A percentile compares a stretch with the other conserved stretches of the same genome.
These are phyloP conservation scores for Aphaenogaster floridana DNA, from an alignment of 1,140 invertebrate genomes.

Conservation along the genomic window DNA sequence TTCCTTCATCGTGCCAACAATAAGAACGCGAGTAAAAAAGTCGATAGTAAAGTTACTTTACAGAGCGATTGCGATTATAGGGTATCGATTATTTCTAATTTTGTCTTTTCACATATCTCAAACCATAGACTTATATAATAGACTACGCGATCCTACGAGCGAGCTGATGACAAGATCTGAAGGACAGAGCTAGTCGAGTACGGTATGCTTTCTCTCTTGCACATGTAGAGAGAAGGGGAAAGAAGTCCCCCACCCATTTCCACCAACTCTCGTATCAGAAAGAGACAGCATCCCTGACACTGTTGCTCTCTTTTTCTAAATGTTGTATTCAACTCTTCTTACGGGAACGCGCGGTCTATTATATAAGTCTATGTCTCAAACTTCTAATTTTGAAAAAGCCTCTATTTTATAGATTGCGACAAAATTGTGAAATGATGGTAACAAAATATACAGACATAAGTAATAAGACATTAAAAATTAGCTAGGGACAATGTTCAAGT, in stretches of 20 bases:
- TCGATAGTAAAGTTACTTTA: conserved; percentile 18
- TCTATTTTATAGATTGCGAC: background rate
- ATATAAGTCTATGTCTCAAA: background rate
- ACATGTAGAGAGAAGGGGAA: too few relatives aligned
- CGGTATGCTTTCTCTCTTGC: too few relatives aligned
- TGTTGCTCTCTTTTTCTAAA: too few relatives aligned
- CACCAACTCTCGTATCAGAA: too few relatives aligned
- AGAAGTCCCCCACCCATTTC: too few relatives aligned
- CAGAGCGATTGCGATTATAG: background rate
- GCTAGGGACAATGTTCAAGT: background rate
- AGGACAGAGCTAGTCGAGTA: too few relatives aligned
- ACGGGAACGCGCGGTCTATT: too few relatives aligned
- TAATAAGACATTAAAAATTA: background rate
- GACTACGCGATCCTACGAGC: too few relatives aligned
- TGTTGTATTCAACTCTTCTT: too few relatives aligned
- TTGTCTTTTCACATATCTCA: background rate
- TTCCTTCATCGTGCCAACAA: background rate
- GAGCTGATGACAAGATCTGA: too few relatives aligned
- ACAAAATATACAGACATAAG: background rate
- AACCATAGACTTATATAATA: too few relatives aligned
- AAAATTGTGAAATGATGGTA: background rate
- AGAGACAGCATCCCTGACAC: too few relatives aligned
- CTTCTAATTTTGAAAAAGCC: background rate
- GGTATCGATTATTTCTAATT: background rate
- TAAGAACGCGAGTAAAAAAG: conserved; percentile 18